Conservation (phyloP, 2,888 invertebrate species). For the Lasius fuliginosus region DNA sequence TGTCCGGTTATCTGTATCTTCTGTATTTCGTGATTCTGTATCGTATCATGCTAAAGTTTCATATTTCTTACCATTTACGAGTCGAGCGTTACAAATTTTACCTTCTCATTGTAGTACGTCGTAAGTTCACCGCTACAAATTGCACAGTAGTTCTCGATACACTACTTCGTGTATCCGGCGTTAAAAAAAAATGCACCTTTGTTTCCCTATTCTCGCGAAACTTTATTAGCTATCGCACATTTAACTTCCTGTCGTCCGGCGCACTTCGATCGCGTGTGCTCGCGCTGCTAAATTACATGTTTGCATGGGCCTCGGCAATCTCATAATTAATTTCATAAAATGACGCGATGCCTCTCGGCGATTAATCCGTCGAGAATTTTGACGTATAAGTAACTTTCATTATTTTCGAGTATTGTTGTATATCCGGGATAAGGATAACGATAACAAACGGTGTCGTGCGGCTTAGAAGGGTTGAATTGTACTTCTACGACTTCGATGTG, state of each 20-base stretch:
- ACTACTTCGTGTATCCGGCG: neutral
- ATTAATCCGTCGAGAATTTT: constrained; percentile 48
- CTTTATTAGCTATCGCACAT: constrained; percentile 33
- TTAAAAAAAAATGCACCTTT: constrained; percentile 30
- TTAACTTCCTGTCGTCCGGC: constrained; percentile 32
- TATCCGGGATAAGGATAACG: neutral
- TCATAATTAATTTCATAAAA: constrained; percentile 56
- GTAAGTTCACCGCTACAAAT: constrained; percentile 11
- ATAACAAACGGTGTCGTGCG: too few species aligned
- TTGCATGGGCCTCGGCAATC: constrained; percentile 50
- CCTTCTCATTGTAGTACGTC: neutral
- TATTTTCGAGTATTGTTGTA: neutral
- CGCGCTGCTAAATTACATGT: constrained; percentile 49
- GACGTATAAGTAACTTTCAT: neutral
- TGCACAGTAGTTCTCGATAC: neutral
- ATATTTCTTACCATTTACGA: neutral
- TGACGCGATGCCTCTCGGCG: neutral
- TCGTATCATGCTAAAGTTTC: constrained; percentile 6
- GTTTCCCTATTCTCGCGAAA: neutral
- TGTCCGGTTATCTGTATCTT: neutral
- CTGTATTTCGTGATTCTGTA: constrained; percentile 8
- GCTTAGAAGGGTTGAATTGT: neutral
- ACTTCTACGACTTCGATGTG: constrained; percentile 24
- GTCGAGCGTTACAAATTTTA: constrained; percentile 6
- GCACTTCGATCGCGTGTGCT: constrained; percentile 56